A percentile compares a stretch with the other conserved stretches of the same genome.
These are phyloP conservation scores for Leptinotarsa defecta DNA, from an alignment of 1,140 invertebrate genomes.

Conservation along the genomic window DNA sequence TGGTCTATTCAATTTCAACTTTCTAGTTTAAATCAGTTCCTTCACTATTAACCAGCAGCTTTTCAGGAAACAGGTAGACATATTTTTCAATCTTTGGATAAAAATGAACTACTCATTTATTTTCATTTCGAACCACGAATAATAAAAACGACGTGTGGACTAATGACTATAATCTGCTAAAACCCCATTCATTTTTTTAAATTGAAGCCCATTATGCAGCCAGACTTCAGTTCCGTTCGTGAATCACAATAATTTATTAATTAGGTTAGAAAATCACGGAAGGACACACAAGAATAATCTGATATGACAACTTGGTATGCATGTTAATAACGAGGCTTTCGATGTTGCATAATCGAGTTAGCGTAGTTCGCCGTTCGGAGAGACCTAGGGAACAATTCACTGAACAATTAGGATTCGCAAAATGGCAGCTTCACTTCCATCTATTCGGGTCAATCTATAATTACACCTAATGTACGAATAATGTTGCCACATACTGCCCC, in stretches of 20 bases:
- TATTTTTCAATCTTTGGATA: too few relatives aligned
- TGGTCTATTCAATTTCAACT: too few relatives aligned
- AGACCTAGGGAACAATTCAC: slow-evolving; percentile 33
- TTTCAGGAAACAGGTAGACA: too few relatives aligned
- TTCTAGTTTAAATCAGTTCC: too few relatives aligned
- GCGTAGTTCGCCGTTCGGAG: slow-evolving; percentile 22
- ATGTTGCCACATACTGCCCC: slow-evolving; percentile 29
- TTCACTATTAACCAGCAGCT: too few relatives aligned
- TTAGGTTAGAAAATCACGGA: slow-evolving; percentile 14
- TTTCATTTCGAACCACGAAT: too few relatives aligned
- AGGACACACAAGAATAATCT: slow-evolving; percentile 13
- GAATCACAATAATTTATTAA: neutral
- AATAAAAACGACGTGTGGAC: too few relatives aligned
- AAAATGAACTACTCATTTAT: too few relatives aligned
- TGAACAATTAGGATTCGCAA: slow-evolving; percentile 38
- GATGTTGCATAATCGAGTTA: slow-evolving; percentile 35
- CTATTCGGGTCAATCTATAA: slow-evolving; percentile 39
- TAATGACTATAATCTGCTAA: too few relatives aligned
- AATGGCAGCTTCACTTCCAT: slow-evolving; percentile 26
- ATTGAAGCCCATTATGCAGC: too few relatives aligned
- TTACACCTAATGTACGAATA: slow-evolving; percentile 32
- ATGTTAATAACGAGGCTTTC: slow-evolving; percentile 11
- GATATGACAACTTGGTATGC: slow-evolving; percentile 20
- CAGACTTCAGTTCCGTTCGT: too few relatives aligned
- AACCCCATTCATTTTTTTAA: too few relatives aligned